Evolutionary conservation across 2,113 vertebrate species (phyloP), one percentile per base, ranked within the genome.

Genomic region (Rostratula benghalensis): DNA sequence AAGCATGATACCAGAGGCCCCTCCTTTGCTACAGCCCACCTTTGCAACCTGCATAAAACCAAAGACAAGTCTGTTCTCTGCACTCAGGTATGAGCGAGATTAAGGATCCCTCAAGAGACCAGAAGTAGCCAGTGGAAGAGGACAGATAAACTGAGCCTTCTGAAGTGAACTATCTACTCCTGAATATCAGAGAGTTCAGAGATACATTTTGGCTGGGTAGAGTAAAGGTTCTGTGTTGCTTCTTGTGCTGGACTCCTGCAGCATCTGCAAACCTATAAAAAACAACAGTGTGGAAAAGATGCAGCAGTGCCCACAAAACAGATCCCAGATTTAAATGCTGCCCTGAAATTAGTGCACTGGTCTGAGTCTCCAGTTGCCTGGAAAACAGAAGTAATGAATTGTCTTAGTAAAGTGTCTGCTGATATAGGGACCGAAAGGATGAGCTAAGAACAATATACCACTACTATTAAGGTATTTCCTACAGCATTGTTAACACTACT

Each of bases 261-360:
- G 31, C 67, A 83, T 11, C 61, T 33, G 21, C 56, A 75, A 64
- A 79, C 21, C 28, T 24, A 19, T 6, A 11, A 18, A 48, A 63
- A 70, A 24, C 37, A 48, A 5, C 0, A 0, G 9, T 23, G 18
- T 41, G 43, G 21, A 43, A 76, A 64, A 51, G 25, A 17, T 15
- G 16, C 0, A 2, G 50, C 50, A 60, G 15, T 8, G n/a, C 17
- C 21, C 0, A 1, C 12, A 43, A 31, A 82, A 46, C 2, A 64
- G 35, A 21, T 33, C 56, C 33, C 46, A 67, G 63, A 8, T 35
- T 43, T 7, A 67, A 75, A 48, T 0, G 0, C 25, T 65, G 45
- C 39, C 21, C 39, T 39, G 25, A 65, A 68, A 74, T 43, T 57
- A 27, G 23, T 20, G 28, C n/a, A 7, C 21, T 20, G 51, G 7